phyloP scores from a whole-genome alignment of 2,888 invertebrate genomes.

The Lacanobia oleracea region DNA sequence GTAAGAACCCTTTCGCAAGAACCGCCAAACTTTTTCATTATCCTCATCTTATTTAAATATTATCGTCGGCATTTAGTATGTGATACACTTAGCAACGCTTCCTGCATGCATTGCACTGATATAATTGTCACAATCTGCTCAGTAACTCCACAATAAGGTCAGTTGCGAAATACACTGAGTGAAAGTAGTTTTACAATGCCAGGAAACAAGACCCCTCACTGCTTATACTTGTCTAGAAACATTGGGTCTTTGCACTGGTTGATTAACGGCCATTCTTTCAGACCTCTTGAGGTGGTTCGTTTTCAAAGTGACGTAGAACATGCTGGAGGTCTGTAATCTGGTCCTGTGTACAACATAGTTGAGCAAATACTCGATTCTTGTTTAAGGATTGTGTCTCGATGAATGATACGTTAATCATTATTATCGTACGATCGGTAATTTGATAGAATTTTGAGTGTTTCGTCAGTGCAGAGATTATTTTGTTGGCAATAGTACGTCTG shows the following conservation, averaged over 20 bases:
- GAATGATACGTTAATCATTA: constrained; percentile 60
- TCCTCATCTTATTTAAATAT: constrained; percentile 31
- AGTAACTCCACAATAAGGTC: constrained; percentile 78
- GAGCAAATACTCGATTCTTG: constrained; percentile 65
- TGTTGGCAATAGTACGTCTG: constrained; percentile 23
- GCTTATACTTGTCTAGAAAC: fast-evolving
- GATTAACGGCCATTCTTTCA: constrained; percentile 12
- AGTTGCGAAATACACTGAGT: constrained; percentile 80
- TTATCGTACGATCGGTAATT: constrained; percentile 52
- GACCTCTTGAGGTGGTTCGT: constrained; percentile 21
- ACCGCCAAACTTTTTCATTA: background rate
- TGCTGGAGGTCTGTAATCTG: constrained; percentile 41
- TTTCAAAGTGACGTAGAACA: constrained; percentile 10
- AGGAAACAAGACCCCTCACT: constrained; percentile 40
- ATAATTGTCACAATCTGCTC: constrained; percentile 74
- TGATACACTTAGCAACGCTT: constrained; percentile 59
- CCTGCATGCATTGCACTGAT: constrained; percentile 67
- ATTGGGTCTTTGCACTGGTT: constrained; percentile 42
- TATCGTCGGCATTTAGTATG: constrained; percentile 27
- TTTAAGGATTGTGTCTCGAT: constrained; percentile 61
- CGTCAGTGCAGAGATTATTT: constrained; percentile 20
- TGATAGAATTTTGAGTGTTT: constrained; percentile 41
- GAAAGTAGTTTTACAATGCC: constrained; percentile 79
- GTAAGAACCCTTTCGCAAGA: constrained; percentile 7
- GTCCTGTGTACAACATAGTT: constrained; percentile 56